Evolutionary conservation across 2,113 vertebrate species (phyloP).

Genomic region (Pituophis catenifer): DNA sequence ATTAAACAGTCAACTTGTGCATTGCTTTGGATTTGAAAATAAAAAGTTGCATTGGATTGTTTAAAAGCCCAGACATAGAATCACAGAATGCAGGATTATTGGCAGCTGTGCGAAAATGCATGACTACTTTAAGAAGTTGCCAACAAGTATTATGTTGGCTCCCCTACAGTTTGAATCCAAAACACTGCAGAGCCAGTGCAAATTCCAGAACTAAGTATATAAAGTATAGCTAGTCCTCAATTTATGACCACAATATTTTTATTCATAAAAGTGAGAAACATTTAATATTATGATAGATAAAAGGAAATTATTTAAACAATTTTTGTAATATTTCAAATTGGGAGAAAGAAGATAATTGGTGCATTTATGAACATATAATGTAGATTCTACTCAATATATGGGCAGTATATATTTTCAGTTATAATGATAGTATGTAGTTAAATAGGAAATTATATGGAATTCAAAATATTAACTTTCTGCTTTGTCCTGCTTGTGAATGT

Average conservation of each 20-base stretch:
- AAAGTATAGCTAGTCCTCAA: neutral
- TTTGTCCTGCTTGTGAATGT: neutral
- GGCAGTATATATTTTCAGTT: neutral
- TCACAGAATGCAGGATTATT: neutral
- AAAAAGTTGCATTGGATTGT: neutral
- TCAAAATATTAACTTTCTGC: neutral
- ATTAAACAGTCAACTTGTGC: neutral
- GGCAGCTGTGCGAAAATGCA: neutral
- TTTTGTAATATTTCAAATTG: neutral
- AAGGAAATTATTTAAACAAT: neutral
- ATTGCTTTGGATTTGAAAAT: neutral
- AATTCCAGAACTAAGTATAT: neutral
- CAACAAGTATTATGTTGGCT: neutral
- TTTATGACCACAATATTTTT: neutral
- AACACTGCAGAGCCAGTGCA: neutral
- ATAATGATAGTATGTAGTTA: neutral
- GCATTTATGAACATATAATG: neutral
- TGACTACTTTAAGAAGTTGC: neutral
- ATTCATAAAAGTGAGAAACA: neutral
- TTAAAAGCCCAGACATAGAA: neutral
- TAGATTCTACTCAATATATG: neutral
- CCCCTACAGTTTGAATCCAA: neutral
- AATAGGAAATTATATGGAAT: neutral
- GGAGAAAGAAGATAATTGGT: neutral
- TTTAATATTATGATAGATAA: neutral